Evolutionary conservation across 1,140 invertebrate genomes (phyloP).

Genomic region (Dendroctonus ponderosae): DNA sequence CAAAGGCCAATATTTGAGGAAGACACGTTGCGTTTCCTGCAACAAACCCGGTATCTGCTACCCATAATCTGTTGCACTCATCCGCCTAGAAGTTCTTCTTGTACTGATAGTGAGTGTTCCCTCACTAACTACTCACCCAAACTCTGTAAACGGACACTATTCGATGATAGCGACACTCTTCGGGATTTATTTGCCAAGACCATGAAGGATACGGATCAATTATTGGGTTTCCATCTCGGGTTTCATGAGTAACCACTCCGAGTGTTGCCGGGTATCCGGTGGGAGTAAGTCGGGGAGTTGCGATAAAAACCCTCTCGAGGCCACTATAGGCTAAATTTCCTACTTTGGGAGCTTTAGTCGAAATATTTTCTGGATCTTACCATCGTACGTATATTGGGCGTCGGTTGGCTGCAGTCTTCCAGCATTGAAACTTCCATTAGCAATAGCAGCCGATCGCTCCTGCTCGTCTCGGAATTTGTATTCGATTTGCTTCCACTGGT

Average conservation of each 20-base stretch:
- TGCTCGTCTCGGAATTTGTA: constrained; percentile 20
- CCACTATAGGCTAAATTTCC: not conserved
- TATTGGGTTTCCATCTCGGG: not conserved
- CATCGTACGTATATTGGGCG: constrained; percentile 10
- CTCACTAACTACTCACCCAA: not conserved
- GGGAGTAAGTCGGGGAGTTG: not conserved
- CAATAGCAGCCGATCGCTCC: constrained; percentile 16
- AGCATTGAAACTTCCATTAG: constrained; percentile 17
- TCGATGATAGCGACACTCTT: not conserved
- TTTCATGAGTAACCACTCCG: not conserved
- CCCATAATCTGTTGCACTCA: constrained; percentile 15
- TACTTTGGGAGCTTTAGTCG: too few species aligned
- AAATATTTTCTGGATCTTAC: not conserved
- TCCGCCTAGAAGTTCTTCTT: not conserved
- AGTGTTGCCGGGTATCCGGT: not conserved
- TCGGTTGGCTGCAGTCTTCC: constrained; percentile 14
- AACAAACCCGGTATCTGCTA: constrained; percentile 2
- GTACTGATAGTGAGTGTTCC: not conserved
- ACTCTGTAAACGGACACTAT: constrained; percentile 2
- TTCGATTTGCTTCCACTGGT: constrained; percentile 22
- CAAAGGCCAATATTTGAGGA: constrained; percentile 12
- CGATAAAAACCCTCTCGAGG: not conserved
- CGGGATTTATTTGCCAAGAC: not conserved
- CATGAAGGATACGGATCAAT: not conserved
- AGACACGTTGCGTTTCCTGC: not conserved